Base-by-base conservation (phyloP, 2,888 invertebrate species). In the Nineta flava region DNA sequence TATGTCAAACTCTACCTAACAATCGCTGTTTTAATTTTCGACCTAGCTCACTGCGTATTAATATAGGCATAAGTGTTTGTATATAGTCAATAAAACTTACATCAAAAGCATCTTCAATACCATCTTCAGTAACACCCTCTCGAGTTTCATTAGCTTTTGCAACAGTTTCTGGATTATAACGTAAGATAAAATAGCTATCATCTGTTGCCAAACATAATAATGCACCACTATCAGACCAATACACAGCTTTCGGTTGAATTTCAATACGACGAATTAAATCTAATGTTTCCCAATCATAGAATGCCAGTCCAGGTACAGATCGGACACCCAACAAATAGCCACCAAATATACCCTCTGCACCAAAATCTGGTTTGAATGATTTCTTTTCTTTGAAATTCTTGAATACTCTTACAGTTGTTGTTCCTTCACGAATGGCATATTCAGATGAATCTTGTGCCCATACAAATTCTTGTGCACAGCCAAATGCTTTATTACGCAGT, bases 301-400 rank as follows among this genome's bases (percentile, higher is more conserved):
- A 94, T 0, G 87, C 85, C 59, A 96, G 74, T 0, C 94, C 94
- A 45, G 91, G 87, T 10, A 88, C 86, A 0, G 94, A 92, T 57
- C 87, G 84, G 0, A 96, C 90, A 1, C 96, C 93, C 53, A 96
- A 71, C 70, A 95, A 76, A 64, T 77, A 81, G 1, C 95, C 95
- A 21, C 94, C 95, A 62, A 86, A 92, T 52, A 96, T 93, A 79
- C 88, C 91, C 71, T 97, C 96, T 16, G 92, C 93, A 1, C 96
- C 94, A 66, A 90, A 92, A 62, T 97, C 97, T 0, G 96, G 94
- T 59, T 94, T 94, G 65, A 99, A 92, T 53, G 84, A 83, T 64
- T 92, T 93, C 62, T 87, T 83, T 63, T 97, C 95, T 64, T 99
- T 99, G 69, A 99, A 99, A 66, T 97, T 97, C 62, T 96, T 95